A percentile compares a stretch with the other conserved stretches of the same genome.
phyloP scores from a whole-genome alignment of 2,888 invertebrate genomes.

The Stenotaenia linearis region DNA sequence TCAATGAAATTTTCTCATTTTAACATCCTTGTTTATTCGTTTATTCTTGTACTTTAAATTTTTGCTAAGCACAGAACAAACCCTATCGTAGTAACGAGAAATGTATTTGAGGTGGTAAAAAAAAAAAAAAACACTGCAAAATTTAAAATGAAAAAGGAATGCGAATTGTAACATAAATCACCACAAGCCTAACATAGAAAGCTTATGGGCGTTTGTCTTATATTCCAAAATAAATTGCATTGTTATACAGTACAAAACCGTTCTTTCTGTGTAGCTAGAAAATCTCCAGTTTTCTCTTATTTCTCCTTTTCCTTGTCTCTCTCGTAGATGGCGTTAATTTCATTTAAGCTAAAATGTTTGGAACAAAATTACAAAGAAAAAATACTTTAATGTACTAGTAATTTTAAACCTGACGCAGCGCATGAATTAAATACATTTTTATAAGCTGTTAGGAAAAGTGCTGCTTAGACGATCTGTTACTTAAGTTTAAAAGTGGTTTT shows the following conservation, averaged over 20 bases:
- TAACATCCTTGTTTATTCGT: no score
- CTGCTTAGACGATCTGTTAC: background rate
- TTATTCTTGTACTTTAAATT: no score
- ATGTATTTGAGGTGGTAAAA: background rate
- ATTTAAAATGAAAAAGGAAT: background rate
- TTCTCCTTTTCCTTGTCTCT: background rate
- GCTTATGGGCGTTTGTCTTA: background rate
- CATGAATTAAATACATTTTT: no score
- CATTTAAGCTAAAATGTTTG: background rate
- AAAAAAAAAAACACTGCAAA: background rate
- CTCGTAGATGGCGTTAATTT: background rate
- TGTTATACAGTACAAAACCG: slow-evolving; percentile 16
- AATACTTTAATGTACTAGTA: no score
- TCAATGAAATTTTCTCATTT: no score
- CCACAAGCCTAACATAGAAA: slow-evolving; percentile 10
- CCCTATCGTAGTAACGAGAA: background rate
- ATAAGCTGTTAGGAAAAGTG: background rate
- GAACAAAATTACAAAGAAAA: background rate
- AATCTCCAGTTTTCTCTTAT: background rate
- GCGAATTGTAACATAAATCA: slow-evolving; percentile 1
- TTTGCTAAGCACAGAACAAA: background rate
- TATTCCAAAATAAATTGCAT: slow-evolving; percentile 7
- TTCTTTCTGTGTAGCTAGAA: background rate
- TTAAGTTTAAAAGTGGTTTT: background rate
- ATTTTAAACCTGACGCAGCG: no score